Evolutionary conservation across 2,888 invertebrate genomes (phyloP), one percentile per base, ranked within the genome.

Genomic region (Epinotia ramella): DNA sequence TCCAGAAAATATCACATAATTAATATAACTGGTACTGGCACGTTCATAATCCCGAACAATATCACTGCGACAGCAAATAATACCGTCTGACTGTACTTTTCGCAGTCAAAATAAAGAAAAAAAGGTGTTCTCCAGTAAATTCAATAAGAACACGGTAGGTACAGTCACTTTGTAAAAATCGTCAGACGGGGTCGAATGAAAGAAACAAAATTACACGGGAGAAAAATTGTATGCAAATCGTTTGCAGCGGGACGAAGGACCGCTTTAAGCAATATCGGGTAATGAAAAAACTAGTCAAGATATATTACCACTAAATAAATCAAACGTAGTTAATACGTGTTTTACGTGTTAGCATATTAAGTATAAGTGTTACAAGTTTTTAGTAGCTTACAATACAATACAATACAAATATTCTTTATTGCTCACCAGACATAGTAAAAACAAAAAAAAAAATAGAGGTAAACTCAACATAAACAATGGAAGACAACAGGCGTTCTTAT

Each of bases 191-290:
- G 69, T 63, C 73, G 80, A 74, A 73, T 77, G 83, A 85, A 83
- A 83, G 79, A 78, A 84, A 84, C 80, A 78, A 82, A 82, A 84
- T 84, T 85, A 82, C 80, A 82, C 77, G 79, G 82, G 83, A 80
- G 83, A 88, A 88, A 89, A 89, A 89, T 83, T 84, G 85, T 88
- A 91, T 90, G 91, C 84, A 88, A 90, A 91, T 89, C 84, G 83
- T 76, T 79, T 76, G 67, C 62, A 72, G 53, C 49, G 65, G 77
- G 75, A 64, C 33, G 77, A 79, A 70, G 85, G 83, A 87, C 44
- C 81, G 78, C 62, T 11, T 81, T 79, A 87, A 86, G 83, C 83
- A 80, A 76, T 62, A 82, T 16, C 1, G 28, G n/a, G 46, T 53
- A 33, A 56, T 12, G 33, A 13, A 64, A 7, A 24, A 9, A 28